These are phyloP conservation scores for Arnoldichthys spilopterus DNA, from an alignment of 2,797 vertebrate genomes.

Conservation along the genomic window DNA sequence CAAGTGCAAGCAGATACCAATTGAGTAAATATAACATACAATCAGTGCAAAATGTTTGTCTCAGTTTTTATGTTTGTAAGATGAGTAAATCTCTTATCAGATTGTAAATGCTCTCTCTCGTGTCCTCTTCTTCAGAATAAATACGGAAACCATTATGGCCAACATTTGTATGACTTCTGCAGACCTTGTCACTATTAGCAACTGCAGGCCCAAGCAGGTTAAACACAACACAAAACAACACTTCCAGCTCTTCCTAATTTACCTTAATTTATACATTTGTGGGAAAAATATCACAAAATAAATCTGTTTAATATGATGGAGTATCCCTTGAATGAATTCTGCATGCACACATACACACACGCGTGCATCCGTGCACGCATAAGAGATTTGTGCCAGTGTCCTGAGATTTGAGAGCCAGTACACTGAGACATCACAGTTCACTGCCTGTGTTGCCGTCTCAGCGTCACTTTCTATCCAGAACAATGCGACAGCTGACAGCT, in stretches of 20 bases:
- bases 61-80: no score
- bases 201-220: no score
- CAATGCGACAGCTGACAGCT: conserved; percentile 92
- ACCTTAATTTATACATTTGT: neutral
- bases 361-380: conserved; percentile 14
- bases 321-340: conserved; percentile 48
- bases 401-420: conserved; percentile 70
- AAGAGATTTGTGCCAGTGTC: conserved; percentile 48
- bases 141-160: no score
- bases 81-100: no score
- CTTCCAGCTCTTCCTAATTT: neutral
- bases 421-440: conserved; percentile 83
- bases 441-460: conserved; percentile 81
- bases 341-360: conserved; percentile 23
- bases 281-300: neutral
- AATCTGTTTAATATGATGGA: neutral
- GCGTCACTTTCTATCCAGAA: conserved; percentile 80
- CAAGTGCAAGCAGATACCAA: no score
- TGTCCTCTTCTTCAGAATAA: no score
- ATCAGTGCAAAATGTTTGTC: no score
- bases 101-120: no score
- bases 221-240: neutral
- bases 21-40: no score
- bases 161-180: no score
- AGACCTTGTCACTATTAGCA: neutral